Evolutionary conservation across 2,888 invertebrate species (phyloP).

Genomic region (Drosophila atroscutellata): DNA sequence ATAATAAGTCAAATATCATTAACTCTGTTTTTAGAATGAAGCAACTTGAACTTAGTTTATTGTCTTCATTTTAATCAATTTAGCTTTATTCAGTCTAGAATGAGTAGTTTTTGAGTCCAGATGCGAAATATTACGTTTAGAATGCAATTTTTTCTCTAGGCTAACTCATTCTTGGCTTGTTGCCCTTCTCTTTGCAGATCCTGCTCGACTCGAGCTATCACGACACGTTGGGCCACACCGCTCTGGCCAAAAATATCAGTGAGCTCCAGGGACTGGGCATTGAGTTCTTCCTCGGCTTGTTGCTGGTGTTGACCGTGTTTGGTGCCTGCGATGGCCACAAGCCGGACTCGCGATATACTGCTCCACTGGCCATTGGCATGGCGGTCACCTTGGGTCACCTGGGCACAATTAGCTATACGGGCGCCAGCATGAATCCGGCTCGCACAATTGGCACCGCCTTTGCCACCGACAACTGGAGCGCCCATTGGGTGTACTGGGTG

Average conservation of each 20-base stretch:
- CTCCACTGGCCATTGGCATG: conserved; percentile 94
- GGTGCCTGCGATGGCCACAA: conserved; percentile 87
- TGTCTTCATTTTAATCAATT: not conserved
- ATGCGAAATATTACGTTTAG: not conserved
- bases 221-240: conserved; percentile 89
- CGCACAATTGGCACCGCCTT: conserved; percentile 95
- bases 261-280: conserved; percentile 94
- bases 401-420: conserved; percentile 93
- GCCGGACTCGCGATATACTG: conserved; percentile 91
- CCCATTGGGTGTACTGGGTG: conserved; percentile 97
- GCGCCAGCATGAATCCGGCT: conserved; percentile 97
- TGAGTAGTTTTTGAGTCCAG: not conserved
- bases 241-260: conserved; percentile 87
- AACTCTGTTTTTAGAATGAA: not conserved
- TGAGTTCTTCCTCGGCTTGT: conserved; percentile 95
- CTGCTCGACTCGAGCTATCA: conserved; percentile 89
- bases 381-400: conserved; percentile 94
- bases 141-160: not conserved
- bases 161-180: not conserved
- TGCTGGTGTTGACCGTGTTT: conserved; percentile 95
- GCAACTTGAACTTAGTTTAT: not conserved
- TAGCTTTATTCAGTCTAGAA: not conserved
- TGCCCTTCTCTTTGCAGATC: conserved; percentile 85
- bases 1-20: not conserved
- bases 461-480: conserved; percentile 89